phyloP scores from a whole-genome alignment of 23 tunicate genomes.

The Ciona savignyi region DNA sequence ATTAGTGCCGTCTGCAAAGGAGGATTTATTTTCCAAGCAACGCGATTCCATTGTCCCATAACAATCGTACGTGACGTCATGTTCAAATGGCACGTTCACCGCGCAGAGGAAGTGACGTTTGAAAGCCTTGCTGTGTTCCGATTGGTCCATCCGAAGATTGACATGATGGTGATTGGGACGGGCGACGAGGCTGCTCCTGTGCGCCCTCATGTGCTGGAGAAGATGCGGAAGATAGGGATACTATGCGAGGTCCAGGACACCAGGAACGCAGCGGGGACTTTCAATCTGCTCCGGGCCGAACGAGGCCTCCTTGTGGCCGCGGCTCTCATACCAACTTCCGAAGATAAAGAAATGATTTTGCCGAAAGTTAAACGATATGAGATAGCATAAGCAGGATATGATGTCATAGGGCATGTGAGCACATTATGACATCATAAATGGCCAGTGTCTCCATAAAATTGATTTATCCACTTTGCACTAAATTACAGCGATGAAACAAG shows the following conservation, averaged over 20 bases:
- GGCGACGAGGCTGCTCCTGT: constrained; percentile 28
- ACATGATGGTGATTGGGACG: constrained; percentile 56
- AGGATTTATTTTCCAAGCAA: neutral
- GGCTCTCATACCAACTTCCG: constrained; percentile 45
- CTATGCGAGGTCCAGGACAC: constrained; percentile 58
- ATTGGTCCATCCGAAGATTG: neutral
- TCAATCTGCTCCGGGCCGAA: constrained; percentile 30
- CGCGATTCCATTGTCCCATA: neutral
- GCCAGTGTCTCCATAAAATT: too few relatives aligned
- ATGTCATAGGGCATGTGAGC: too few relatives aligned
- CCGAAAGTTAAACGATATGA: neutral
- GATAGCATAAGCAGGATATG: neutral
- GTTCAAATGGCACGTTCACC: neutral
- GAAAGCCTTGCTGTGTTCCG: neutral
- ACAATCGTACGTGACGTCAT: neutral
- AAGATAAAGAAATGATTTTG: neutral
- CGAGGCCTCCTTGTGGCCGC: constrained; percentile 47
- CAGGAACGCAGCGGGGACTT: constrained; percentile 67
- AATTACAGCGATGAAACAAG: too few relatives aligned
- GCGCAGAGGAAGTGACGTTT: neutral
- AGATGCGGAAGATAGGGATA: constrained; percentile 28
- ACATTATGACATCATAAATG: too few relatives aligned
- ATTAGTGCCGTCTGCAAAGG: neutral
- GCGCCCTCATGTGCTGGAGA: constrained; percentile 12
- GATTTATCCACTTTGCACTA: too few relatives aligned